Evolutionary conservation across 1,140 invertebrate species (phyloP), one percentile per base, ranked within the genome.

Genomic region (Tetragnatha versicolor): DNA sequence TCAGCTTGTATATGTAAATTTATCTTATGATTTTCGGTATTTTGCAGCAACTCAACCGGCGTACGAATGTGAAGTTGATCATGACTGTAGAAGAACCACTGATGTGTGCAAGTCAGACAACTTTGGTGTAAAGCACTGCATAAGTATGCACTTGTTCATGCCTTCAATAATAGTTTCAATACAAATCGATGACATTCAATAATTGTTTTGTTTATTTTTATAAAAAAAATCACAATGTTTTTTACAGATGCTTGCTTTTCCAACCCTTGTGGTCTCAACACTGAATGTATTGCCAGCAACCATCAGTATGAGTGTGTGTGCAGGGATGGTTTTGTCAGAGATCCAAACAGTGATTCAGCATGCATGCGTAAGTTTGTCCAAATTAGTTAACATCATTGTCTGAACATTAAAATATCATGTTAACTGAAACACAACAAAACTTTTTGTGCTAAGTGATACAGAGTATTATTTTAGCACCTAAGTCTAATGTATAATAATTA

Each of bases 101-200:
- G 82, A 82, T 70, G 75, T 82, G 0, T 82, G 82, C 39, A 82
- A 81, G 51, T 49, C 82, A 5, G 73, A 82, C 29, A 82, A 82
- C 33, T 51, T 58, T 53, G 82, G 82, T 25, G 58, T 82, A 17
- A 81, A 79, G 31, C 82, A 81, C n/a, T 81, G 77, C 39, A 65
- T 81, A 42, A 72, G 78, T 81, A 60, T 58, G 20, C 35, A 66
- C 20, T 20, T 29, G 42, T 58, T 27, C 5, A 17, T 39, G n/a
- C 37, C 17, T 63, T 9, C 22, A 27, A 12, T 66, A 9, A 0
- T 27, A 12, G 10, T 29, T 9, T 29, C 12, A 31, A n/a, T 66
- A 17, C 5, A 22, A 20, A 37, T 20, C 29, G 27, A 22, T 14
- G 17, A 45, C 39, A 45, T 39, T 63, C 2, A 22, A 37, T 20